A percentile compares a stretch with the other conserved stretches of the same genome.
Conservation (phyloP, 2,113 vertebrate genomes). For the Tautogolabrus adspersus region DNA sequence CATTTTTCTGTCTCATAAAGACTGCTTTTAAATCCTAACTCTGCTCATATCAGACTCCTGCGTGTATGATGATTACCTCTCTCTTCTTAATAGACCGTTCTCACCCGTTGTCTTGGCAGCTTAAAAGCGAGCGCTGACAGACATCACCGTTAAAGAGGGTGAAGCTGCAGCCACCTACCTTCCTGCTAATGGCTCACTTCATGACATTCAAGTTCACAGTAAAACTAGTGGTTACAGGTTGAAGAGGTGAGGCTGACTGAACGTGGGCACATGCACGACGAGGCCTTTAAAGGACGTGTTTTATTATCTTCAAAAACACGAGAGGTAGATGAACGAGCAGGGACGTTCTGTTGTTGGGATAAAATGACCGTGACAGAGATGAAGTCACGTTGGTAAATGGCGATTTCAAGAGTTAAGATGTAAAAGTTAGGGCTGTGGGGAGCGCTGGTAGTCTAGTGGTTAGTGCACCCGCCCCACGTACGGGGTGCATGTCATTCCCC, state of each 20-base stretch:
- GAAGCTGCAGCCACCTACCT: neutral
- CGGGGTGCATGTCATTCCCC: too few relatives aligned
- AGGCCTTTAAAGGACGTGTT: neutral
- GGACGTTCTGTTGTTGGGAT: neutral
- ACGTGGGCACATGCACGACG: neutral
- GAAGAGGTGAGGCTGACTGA: neutral
- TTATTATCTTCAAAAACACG: neutral
- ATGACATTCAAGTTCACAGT: constrained; percentile 21
- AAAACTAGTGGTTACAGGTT: neutral
- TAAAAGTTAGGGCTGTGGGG: too few relatives aligned
- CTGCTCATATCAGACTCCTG: neutral
- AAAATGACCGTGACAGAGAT: neutral
- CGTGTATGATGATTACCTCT: neutral
- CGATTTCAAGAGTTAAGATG: too few relatives aligned
- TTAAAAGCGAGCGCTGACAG: constrained; percentile 24
- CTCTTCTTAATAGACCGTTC: constrained; percentile 10
- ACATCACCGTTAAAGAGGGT: too few relatives aligned
- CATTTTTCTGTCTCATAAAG: neutral
- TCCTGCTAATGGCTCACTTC: constrained; percentile 26
- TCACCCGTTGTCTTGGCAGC: neutral
- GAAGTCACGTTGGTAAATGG: neutral
- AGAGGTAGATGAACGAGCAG: neutral
- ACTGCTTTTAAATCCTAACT: neutral
- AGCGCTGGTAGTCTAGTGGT: too few relatives aligned
- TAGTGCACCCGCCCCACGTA: too few relatives aligned